These are phyloP conservation scores for Dromiciops gliroides DNA, from an alignment of 2,113 vertebrate species.

Conservation along the genomic window DNA sequence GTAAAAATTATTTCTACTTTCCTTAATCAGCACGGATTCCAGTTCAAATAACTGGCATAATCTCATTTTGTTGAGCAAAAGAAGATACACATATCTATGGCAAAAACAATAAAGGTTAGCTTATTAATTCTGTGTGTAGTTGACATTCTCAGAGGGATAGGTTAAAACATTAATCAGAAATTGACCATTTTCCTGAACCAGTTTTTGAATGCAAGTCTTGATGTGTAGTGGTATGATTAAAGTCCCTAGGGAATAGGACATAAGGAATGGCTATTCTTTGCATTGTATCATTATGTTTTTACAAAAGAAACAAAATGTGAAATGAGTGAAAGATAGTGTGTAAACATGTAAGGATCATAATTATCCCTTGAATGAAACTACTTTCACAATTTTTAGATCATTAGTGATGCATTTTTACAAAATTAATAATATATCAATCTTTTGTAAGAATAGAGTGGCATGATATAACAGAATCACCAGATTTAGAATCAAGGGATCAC, in stretches of 20 bases:
- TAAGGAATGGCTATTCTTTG: no score
- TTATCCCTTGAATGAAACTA: neutral
- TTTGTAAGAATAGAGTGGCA: no score
- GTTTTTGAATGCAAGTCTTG: neutral
- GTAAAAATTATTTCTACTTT: neutral
- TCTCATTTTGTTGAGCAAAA: neutral
- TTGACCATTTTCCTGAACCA: neutral
- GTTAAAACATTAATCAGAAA: neutral
- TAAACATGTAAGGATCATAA: neutral
- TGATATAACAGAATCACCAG: no score
- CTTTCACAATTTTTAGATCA: neutral
- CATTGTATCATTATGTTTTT: neutral
- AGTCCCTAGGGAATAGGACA: neutral
- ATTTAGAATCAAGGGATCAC: no score
- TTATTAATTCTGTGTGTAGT: neutral
- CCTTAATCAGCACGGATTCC: neutral
- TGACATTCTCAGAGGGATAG: neutral
- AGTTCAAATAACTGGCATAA: neutral
- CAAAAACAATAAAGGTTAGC: neutral
- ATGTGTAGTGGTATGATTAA: neutral
- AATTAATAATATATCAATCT: neutral
- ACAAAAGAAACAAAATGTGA: neutral
- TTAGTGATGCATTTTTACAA: neutral
- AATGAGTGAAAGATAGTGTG: neutral
- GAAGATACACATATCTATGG: neutral